Conservation (phyloP, 1,140 invertebrate species). For the Theocolax elegans region DNA sequence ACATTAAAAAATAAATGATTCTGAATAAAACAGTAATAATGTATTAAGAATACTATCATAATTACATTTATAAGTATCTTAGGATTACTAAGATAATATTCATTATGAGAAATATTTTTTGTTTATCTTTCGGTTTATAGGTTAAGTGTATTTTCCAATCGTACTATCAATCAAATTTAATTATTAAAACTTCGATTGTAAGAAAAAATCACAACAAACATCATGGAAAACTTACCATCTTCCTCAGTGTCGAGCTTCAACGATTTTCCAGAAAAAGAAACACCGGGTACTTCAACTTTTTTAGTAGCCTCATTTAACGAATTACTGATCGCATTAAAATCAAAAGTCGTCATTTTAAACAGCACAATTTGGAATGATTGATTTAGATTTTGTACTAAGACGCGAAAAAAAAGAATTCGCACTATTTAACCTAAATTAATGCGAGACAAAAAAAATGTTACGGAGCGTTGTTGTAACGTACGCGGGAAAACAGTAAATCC, state of each 20-base stretch:
- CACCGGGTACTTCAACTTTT: conserved; percentile 57
- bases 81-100: no score
- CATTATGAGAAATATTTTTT: no score
- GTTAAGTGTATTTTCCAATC: no score
- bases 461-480: background rate
- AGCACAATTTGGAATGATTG: background rate
- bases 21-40: no score
- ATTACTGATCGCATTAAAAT: conserved; percentile 55
- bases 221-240: conserved; percentile 77
- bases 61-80: no score
- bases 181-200: no score
- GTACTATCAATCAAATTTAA: no score
- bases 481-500: conserved; percentile 30
- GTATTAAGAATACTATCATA: no score
- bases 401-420: background rate
- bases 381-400: background rate
- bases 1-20: no score
- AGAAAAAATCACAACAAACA: no score
- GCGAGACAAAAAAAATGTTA: background rate
- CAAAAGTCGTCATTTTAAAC: conserved; percentile 54
- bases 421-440: background rate
- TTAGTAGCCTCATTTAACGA: conserved; percentile 51
- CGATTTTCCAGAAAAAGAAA: conserved; percentile 75
- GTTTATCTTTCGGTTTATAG: no score
- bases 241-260: conserved; percentile 75